Conservation (phyloP, 2,888 invertebrate species). For the Parnassius smintheus region DNA sequence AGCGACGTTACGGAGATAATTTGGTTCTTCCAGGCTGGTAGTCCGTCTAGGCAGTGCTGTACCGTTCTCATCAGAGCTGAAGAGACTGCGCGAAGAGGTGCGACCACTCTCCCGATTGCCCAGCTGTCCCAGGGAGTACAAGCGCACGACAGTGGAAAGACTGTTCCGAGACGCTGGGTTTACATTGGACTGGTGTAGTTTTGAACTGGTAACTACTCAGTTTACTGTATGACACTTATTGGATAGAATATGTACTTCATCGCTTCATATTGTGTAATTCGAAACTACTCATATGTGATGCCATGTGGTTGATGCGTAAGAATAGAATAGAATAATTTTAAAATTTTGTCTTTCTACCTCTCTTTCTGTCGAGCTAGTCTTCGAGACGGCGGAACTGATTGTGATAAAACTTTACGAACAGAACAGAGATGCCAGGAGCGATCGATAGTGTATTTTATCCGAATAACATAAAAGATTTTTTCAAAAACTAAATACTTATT, state of each 20-base stretch:
- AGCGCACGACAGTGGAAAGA: conserved; percentile 91
- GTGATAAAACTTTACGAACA: not conserved
- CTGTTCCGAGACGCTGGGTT: conserved; percentile 90
- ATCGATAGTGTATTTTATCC: no score
- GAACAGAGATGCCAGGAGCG: not conserved
- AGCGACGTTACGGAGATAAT: no score
- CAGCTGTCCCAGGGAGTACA: conserved; percentile 90
- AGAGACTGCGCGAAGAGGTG: conserved; percentile 89
- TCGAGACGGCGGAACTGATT: no score
- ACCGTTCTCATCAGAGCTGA: conserved; percentile 86
- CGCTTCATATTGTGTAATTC: no score
- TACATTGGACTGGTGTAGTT: conserved; percentile 94
- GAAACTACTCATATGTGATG: no score
- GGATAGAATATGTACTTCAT: no score
- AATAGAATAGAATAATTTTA: no score
- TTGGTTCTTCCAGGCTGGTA: conserved; percentile 82
- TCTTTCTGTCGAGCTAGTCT: no score
- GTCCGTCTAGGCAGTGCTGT: conserved; percentile 89
- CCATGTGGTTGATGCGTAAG: no score
- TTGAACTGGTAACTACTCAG: conserved; percentile 84
- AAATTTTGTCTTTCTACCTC: no score
- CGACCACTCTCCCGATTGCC: conserved; percentile 88
- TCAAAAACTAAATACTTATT: no score
- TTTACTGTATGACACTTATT: not conserved
- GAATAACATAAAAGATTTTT: no score